Base-by-base conservation (phyloP, 35 echinoderm and acorn worm genomes). In the Apostichopus japonicus region DNA sequence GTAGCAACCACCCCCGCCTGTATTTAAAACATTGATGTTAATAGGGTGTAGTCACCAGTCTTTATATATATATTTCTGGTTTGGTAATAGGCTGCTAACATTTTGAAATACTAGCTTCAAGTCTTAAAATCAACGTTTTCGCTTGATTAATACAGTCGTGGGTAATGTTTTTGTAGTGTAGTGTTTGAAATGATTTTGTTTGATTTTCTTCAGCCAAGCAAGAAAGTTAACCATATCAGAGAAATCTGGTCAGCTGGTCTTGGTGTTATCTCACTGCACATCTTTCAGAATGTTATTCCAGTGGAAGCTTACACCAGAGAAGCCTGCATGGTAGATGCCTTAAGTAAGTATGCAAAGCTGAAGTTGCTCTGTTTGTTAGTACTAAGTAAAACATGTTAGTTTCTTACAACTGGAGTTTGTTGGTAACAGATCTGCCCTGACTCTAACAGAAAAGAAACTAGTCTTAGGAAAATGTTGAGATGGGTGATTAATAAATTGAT, bases 281-380 rank as follows among this genome's bases (percentile, higher is more conserved):
- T 87, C 59, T 99, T 99, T 86, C 97, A 99, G 83, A 96, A 92
- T 80, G 95, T 96, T 4, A 99, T 99, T 19, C 97, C 97, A 15
- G 97, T 99, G 6, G 97, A 99, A 77, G 97, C 97, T 9, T 99
- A 99, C 67, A 95, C 97, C 5, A 94, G 97, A 56, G 97, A 99
- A 92, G 97, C 97, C 0, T 99, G 93, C 59, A 99, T 96, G 95
- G 90, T 96, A 24, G 95, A 99, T 21, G 91, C 95, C 23, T 23
- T 96, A 6, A 91, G 97, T 99, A 81, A 96, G 97, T 94, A 52
- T 53, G 6, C 11, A 54, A 13, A 56, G 59, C 22, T 58, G n/a
- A 65, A 87, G 9, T 67, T 67, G 3, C 55, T 3, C 33, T 44
- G 33, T 44, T 44, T 44, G 2, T 44, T 44, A 44, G 33, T 44